These are phyloP conservation scores for Drosophila funebris DNA, from an alignment of 1,140 invertebrate species.

Conservation along the genomic window DNA sequence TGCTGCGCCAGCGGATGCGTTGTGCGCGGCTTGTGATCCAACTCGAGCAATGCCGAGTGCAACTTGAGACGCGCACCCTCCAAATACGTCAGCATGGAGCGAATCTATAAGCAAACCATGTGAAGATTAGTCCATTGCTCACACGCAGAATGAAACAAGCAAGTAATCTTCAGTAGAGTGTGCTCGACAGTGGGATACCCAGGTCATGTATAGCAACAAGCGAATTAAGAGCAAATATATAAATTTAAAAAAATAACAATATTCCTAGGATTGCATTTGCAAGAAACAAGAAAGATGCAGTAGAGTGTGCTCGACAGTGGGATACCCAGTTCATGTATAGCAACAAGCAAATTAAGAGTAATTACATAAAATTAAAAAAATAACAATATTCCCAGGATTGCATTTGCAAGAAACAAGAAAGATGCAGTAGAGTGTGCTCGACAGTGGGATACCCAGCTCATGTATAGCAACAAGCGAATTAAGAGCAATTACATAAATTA, in stretches of 20 bases:
- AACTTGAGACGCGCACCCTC: conserved; percentile 96
- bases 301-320: background rate
- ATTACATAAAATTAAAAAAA: no score
- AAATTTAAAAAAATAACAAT: no score
- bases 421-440: background rate
- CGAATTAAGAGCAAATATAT: no score
- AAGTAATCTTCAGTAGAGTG: background rate
- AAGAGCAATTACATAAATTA: no score
- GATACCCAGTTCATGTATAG: no score
- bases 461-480: no score
- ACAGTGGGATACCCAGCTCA: background rate
- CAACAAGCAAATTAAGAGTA: no score
- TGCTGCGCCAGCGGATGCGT: conserved; percentile 93
- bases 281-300: background rate
- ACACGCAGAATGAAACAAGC: background rate
- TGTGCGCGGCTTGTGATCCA: conserved; percentile 90
- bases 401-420: background rate
- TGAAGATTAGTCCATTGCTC: background rate
- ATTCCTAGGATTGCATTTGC: no score
- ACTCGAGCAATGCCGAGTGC: conserved; percentile 90
- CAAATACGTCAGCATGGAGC: conserved; percentile 95
- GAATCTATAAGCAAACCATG: conserved; percentile 87
- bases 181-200: background rate
- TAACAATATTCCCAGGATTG: no score
- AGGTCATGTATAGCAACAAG: no score